Evolutionary conservation across 2,797 vertebrate genomes (phyloP).

Genomic region (Numenius phaeopus): DNA sequence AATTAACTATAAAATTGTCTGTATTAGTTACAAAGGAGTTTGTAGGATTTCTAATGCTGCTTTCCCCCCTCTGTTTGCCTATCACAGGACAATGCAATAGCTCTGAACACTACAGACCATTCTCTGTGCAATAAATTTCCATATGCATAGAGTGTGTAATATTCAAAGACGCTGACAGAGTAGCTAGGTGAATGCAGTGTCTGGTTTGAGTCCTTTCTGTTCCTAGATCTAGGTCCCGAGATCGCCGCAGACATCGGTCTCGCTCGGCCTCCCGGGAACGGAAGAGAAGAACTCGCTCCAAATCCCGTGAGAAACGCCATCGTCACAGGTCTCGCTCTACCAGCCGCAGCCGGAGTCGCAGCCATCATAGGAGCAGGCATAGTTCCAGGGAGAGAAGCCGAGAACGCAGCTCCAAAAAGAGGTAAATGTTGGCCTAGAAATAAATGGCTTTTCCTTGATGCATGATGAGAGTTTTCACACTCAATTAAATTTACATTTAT

Average conservation of each 20-base stretch:
- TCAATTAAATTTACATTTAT: neutral
- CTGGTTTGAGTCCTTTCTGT: neutral
- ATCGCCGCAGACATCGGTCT: slow-evolving; percentile 82
- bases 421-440: slow-evolving; percentile 56
- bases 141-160: neutral
- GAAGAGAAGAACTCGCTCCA: slow-evolving; percentile 84
- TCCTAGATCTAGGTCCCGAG: slow-evolving; percentile 82
- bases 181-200: neutral
- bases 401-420: slow-evolving; percentile 83
- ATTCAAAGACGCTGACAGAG: neutral
- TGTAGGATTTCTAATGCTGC: neutral
- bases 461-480: fast-evolving
- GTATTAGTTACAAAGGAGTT: neutral
- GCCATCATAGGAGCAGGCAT: slow-evolving; percentile 84
- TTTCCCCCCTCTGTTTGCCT: neutral
- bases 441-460: neutral
- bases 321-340: slow-evolving; percentile 80
- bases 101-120: neutral
- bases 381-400: slow-evolving; percentile 85
- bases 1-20: neutral
- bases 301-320: slow-evolving; percentile 84
- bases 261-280: slow-evolving; percentile 83
- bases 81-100: neutral
- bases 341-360: slow-evolving; percentile 83
- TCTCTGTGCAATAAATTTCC: neutral